Percentiles rank a stretch among this genome's conserved stretches.
Conservation (phyloP, 2,113 vertebrate genomes). For the Dicrurus megarhynchus region DNA sequence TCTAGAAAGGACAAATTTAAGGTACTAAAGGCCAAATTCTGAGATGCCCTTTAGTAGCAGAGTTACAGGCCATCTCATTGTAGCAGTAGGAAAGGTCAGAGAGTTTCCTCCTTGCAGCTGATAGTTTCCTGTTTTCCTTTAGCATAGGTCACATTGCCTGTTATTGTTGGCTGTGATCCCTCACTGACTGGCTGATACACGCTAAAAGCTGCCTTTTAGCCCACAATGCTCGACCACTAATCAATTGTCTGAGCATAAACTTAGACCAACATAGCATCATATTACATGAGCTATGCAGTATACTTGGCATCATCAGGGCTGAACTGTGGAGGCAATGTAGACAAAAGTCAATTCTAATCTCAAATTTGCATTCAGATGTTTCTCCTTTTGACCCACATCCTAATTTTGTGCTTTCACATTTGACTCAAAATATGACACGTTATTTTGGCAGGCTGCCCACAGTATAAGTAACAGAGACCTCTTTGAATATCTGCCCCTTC, state of each 20-base stretch:
- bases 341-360: background rate
- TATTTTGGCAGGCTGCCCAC: background rate
- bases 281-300: background rate
- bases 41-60: background rate
- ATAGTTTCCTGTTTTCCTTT: slow-evolving; percentile 21
- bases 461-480: background rate
- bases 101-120: background rate
- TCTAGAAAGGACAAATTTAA: background rate
- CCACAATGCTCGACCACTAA: background rate
- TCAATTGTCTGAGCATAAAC: background rate
- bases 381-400: background rate
- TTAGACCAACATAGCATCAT: background rate
- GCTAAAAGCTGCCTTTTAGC: slow-evolving; percentile 12
- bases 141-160: background rate
- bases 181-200: background rate
- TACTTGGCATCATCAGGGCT: background rate
- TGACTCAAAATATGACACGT: background rate
- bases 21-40: background rate
- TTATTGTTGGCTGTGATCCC: background rate
- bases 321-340: background rate
- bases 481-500: background rate
- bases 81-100: background rate
- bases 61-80: background rate
- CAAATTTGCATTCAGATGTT: background rate
- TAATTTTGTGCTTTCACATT: background rate